Evolutionary conservation across 2,797 vertebrate genomes (phyloP).

Genomic region (Macrochelys suwanniensis): DNA sequence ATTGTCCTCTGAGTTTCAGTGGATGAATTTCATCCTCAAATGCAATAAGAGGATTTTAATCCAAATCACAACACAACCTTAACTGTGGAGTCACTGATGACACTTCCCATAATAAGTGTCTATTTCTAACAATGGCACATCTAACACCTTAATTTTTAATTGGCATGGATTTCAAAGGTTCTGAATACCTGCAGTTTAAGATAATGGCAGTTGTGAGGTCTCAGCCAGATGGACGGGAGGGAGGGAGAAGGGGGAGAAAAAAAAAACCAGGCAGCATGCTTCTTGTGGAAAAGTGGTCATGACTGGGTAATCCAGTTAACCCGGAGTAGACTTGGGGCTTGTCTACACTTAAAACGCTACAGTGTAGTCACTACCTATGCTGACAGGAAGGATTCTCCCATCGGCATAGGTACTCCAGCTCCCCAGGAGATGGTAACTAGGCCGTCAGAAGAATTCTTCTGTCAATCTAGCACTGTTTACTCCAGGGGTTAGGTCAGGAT

Average conservation of each 20-base stretch:
- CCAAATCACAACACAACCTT: neutral
- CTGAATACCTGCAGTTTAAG: neutral
- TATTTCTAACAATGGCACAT: neutral
- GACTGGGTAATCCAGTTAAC: neutral
- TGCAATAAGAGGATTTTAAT: neutral
- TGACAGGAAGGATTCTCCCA: neutral
- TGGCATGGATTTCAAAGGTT: neutral
- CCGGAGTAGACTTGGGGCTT: neutral
- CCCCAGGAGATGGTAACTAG: neutral
- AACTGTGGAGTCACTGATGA: neutral
- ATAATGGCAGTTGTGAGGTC: neutral
- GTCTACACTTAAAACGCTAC: neutral
- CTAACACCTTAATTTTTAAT: neutral
- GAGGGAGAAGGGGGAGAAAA: neutral
- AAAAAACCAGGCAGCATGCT: neutral
- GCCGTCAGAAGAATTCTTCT: too few relatives aligned
- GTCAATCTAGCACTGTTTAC: neutral
- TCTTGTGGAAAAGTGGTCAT: neutral
- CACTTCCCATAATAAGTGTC: neutral
- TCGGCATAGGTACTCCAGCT: neutral
- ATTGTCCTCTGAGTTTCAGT: neutral
- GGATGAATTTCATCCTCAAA: neutral
- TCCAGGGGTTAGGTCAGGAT: neutral
- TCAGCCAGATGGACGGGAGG: neutral
- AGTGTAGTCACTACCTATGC: neutral